Base-by-base conservation (phyloP, 2,113 vertebrate species). In the Pavo muticus region DNA sequence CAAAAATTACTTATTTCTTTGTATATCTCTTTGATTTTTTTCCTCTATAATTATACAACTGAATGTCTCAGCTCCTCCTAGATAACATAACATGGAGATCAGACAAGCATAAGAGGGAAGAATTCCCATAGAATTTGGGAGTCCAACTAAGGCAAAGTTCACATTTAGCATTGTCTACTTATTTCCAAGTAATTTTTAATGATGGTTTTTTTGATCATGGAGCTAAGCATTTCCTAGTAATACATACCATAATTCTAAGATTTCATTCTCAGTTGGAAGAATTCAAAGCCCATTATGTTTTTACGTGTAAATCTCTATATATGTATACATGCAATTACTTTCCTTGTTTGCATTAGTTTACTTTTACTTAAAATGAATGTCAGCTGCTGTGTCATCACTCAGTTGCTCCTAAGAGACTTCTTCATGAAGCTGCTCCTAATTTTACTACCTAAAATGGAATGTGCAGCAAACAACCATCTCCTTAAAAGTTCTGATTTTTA, bases 211-310 rank as follows among this genome's bases (percentile, higher is more conserved):
- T 70, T 74, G 37, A 40, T 18, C 2, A 23, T 30, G 47, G 23
- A 57, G 57, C 47, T 35, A 72, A 40, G 6, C 24, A 23, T 57
- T 69, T n/a, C 2, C 0, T n/a, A 64, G 37, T 30, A 50, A 20
- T 78, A 37, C 0, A 0, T 10, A 63, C 10, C 2, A 1, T 14
- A 74, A 56, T 2, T 19, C 30, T 50, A 57, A 30, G 40, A 60
- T 17, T 71, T 75, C 23, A 39, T 47, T 76, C 50, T 35, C 75
- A 47, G 10, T 2, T 44, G 32, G 11, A 85, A 60, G 27, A 89
- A 3, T 14, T 15, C 14, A 67, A 76, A 65, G 50, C 25, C n/a
- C 44, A 21, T 21, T 27, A 37, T 32, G 0, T 35, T 86, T 61
- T 64, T 37, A 56, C 30, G 63, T 25, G 42, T 56, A 50, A 30